These are phyloP conservation scores for Ariopsis seemanni DNA, from an alignment of 2,113 vertebrate genomes.

Conservation along the genomic window DNA sequence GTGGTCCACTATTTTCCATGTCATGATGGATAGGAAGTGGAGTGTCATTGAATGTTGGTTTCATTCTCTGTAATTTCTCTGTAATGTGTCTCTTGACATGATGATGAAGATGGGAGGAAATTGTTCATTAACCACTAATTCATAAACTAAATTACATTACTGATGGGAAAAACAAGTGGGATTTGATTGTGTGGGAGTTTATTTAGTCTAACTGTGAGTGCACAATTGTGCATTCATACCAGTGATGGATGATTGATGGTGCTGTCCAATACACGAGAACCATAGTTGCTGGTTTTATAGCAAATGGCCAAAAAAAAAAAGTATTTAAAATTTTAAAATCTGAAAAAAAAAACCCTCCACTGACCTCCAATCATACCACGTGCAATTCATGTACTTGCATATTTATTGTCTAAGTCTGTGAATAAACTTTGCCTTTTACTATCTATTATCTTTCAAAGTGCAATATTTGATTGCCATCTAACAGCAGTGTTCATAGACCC, in stretches of 20 bases:
- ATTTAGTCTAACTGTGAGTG: slow-evolving; percentile 1
- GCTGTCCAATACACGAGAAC: not conserved
- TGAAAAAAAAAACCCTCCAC: not conserved
- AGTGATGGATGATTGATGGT: not conserved
- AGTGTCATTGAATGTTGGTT: slow-evolving; percentile 30
- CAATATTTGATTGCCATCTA: not conserved
- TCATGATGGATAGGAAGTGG: slow-evolving; percentile 35
- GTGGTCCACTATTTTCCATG: slow-evolving; percentile 14
- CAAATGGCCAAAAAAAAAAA: not conserved
- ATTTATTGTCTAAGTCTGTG: not conserved
- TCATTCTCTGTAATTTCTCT: not conserved
- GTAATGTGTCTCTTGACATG: slow-evolving; percentile 34
- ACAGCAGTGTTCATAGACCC: not conserved
- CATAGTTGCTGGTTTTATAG: not conserved
- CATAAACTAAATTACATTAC: slow-evolving; percentile 17
- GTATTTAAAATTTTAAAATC: not conserved
- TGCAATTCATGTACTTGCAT: not conserved
- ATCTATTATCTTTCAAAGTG: not conserved
- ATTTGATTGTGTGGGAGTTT: slow-evolving; percentile 1
- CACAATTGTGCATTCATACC: not conserved
- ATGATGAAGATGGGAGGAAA: slow-evolving; percentile 24
- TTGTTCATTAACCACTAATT: slow-evolving; percentile 30
- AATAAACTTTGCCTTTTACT: not conserved
- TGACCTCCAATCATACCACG: not conserved
- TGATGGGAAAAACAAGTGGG: slow-evolving; percentile 2